These are phyloP conservation scores for Drosophila vallismaia DNA, from an alignment of 2,888 invertebrate species.

Conservation along the genomic window DNA sequence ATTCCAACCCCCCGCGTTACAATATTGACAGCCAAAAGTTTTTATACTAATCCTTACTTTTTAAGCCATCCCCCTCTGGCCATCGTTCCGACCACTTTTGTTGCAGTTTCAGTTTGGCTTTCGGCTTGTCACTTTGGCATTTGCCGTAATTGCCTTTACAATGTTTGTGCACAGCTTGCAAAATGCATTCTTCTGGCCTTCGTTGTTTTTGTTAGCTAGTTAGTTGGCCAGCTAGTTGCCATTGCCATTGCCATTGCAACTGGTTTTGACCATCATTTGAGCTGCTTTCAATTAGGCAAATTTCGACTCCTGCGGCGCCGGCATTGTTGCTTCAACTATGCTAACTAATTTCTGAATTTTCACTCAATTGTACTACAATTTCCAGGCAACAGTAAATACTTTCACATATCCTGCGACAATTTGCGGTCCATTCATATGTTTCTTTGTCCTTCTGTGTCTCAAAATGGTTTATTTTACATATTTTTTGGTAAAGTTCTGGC, in stretches of 20 bases:
- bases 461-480: slow-evolving; percentile 29
- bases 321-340: slow-evolving; percentile 51
- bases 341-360: slow-evolving; percentile 55
- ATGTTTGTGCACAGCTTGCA: slow-evolving; percentile 49
- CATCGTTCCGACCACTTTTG: slow-evolving; percentile 28
- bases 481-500: slow-evolving; percentile 13
- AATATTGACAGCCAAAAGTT: slow-evolving; percentile 23
- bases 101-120: slow-evolving; percentile 45
- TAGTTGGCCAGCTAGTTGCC: slow-evolving; percentile 15
- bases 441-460: slow-evolving; percentile 20
- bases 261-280: slow-evolving; percentile 39
- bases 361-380: slow-evolving; percentile 42
- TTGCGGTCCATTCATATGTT: slow-evolving; percentile 50
- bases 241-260: slow-evolving; percentile 14
- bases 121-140: slow-evolving; percentile 54
- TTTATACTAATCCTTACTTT: slow-evolving; percentile 20
- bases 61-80: slow-evolving; percentile 1
- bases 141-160: slow-evolving; percentile 59
- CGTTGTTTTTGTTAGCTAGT: slow-evolving; percentile 21
- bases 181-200: slow-evolving; percentile 31
- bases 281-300: slow-evolving; percentile 59
- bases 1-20: not conserved
- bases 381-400: slow-evolving; percentile 10
- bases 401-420: slow-evolving; percentile 46
- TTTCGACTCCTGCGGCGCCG: slow-evolving; percentile 51